These are phyloP conservation scores for Nemoura dubitans DNA, from an alignment of 2,888 invertebrate genomes.

Conservation along the genomic window DNA sequence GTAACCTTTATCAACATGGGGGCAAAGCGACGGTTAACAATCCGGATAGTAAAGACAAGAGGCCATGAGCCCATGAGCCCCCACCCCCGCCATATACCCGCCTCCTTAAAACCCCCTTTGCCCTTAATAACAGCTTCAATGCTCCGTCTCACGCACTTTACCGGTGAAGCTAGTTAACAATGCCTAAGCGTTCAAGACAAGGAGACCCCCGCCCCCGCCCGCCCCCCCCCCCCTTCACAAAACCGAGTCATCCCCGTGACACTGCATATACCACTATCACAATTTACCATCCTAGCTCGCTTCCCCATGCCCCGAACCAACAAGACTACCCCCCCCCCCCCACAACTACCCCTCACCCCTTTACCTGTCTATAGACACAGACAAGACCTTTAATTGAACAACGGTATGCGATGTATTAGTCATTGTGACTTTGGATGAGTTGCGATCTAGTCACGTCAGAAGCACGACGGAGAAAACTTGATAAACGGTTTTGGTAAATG, in stretches of 20 bases:
- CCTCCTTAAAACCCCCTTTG: background rate
- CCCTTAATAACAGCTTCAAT: slow-evolving; percentile 7
- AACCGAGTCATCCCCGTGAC: background rate
- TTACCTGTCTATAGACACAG: background rate
- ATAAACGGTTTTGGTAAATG: background rate
- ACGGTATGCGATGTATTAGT: background rate
- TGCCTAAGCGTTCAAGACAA: background rate
- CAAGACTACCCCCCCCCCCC: background rate
- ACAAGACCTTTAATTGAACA: background rate
- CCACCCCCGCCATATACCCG: background rate
- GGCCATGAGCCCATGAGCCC: background rate
- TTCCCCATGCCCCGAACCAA: background rate
- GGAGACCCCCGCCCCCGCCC: background rate
- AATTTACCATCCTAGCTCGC: background rate
- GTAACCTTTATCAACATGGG: slow-evolving; percentile 33
- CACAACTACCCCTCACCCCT: background rate
- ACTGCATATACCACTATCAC: background rate
- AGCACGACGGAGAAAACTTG: background rate
- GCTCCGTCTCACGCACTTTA: background rate
- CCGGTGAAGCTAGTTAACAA: background rate
- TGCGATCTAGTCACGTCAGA: background rate
- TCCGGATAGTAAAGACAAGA: slow-evolving; percentile 26
- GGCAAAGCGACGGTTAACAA: slow-evolving; percentile 22
- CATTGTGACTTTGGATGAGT: background rate
- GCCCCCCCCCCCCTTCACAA: background rate